phyloP scores from a whole-genome alignment of 2,797 vertebrate genomes.

The Clarias pachynema region DNA sequence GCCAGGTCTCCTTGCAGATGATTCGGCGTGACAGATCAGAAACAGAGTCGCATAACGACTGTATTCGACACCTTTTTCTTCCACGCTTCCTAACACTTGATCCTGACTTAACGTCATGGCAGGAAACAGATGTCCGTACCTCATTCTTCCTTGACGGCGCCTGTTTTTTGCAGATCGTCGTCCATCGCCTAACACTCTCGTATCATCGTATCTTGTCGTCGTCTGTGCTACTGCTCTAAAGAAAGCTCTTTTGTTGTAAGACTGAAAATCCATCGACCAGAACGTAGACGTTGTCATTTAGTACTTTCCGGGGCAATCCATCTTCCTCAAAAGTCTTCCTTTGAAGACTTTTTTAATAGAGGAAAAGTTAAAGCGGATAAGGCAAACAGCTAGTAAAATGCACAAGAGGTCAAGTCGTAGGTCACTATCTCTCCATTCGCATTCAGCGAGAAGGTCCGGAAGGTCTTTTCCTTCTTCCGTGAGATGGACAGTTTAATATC shows the following conservation, averaged over 20 bases:
- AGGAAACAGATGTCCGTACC: conserved; percentile 69
- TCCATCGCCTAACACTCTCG: conserved; percentile 18
- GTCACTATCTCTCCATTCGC: conserved; percentile 8
- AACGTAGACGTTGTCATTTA: conserved; percentile 3
- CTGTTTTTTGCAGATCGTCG: conserved; percentile 20
- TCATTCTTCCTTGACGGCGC: conserved; percentile 24
- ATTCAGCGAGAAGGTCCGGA: conserved; percentile 36
- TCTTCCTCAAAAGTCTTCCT: conserved; percentile 44
- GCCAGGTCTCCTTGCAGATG: not conserved
- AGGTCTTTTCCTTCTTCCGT: conserved; percentile 38
- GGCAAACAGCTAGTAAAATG: conserved; percentile 31
- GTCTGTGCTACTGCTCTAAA: conserved; percentile 15
- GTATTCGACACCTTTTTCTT: conserved; percentile 41
- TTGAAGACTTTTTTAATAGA: conserved; percentile 33
- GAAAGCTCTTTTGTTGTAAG: conserved; percentile 16
- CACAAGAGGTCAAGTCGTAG: conserved; percentile 26
- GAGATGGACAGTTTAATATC: conserved; percentile 43
- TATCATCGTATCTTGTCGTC: not conserved
- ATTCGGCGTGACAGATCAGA: conserved; percentile 18
- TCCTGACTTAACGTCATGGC: conserved; percentile 44
- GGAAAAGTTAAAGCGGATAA: conserved; percentile 28
- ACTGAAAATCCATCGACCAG: conserved; percentile 31
- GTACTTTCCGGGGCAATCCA: conserved; percentile 54
- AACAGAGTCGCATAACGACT: conserved; percentile 46
- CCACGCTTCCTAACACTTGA: conserved; percentile 59